phyloP scores from a whole-genome alignment of 1,140 invertebrate species.

The Bombus sibiricus region DNA sequence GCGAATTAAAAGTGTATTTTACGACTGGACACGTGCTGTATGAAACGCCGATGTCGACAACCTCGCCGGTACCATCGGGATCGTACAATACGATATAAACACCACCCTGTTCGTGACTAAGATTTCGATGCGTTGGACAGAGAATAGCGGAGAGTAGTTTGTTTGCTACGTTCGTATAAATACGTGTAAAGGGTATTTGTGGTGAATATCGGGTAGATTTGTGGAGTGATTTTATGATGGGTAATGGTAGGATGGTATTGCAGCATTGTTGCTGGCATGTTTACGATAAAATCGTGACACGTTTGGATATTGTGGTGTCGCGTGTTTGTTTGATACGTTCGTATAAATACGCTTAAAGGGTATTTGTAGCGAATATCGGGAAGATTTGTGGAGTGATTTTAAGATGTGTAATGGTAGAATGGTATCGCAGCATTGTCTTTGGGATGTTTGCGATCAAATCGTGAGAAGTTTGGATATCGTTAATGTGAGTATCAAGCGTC shows the following conservation, averaged over 20 bases:
- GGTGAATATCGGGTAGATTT: background rate
- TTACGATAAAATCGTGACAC: no score
- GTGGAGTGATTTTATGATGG: no score
- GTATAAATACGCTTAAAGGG: background rate
- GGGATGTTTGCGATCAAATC: no score
- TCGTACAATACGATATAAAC: background rate
- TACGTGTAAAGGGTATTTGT: background rate
- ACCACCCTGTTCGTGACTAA: no score
- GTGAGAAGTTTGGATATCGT: no score
- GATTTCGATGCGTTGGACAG: no score
- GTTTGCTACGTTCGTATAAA: background rate
- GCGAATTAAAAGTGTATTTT: slow-evolving; percentile 78
- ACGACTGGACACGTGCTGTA: slow-evolving; percentile 55
- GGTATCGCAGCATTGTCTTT: background rate
- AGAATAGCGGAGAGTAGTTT: background rate
- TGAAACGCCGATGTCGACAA: background rate
- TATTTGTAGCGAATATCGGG: background rate
- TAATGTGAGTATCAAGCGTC: no score
- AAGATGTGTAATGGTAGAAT: background rate
- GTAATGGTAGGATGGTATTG: background rate
- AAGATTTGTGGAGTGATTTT: background rate
- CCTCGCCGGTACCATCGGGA: background rate
- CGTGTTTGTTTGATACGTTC: background rate
- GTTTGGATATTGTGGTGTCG: no score
- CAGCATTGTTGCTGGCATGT: no score